Evolutionary conservation across 2,888 invertebrate species (phyloP).

Genomic region (Barypeithes pellucidus): DNA sequence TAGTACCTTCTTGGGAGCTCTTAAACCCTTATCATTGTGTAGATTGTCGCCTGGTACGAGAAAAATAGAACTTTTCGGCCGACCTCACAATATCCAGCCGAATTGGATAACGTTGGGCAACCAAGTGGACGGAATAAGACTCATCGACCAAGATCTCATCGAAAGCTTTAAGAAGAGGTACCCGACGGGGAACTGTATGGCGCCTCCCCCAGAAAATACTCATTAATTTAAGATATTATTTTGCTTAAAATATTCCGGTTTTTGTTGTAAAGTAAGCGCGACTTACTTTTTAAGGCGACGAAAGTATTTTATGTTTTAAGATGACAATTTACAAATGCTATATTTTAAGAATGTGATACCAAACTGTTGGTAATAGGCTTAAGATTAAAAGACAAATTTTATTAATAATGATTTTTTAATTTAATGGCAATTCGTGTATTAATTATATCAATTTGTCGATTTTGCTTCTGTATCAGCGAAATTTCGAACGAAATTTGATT

Average conservation of each 20-base stretch:
- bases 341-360: slow-evolving; percentile 1
- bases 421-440: too few relatives aligned
- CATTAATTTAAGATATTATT: slow-evolving; percentile 58
- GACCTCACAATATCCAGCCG: slow-evolving; percentile 98
- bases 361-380: slow-evolving; percentile 7
- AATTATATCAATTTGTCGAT: too few relatives aligned
- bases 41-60: slow-evolving; percentile 96
- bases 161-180: slow-evolving; percentile 92
- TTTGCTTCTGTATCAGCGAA: too few relatives aligned
- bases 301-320: background rate
- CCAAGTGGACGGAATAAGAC: slow-evolving; percentile 94
- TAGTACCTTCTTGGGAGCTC: too few relatives aligned
- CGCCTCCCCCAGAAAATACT: slow-evolving; percentile 65
- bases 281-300: background rate
- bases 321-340: background rate
- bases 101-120: slow-evolving; percentile 99
- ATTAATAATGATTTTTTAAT: background rate
- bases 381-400: background rate
- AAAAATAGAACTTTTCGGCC: slow-evolving; percentile 96
- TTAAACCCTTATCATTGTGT: slow-evolving; percentile 87
- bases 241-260: background rate
- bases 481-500: too few relatives aligned
- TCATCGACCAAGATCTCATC: slow-evolving; percentile 94
- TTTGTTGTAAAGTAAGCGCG: background rate
- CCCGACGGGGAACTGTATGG: slow-evolving; percentile 88